Conservation (phyloP, 2,797 vertebrate species). For the Heliangelus exortis region DNA sequence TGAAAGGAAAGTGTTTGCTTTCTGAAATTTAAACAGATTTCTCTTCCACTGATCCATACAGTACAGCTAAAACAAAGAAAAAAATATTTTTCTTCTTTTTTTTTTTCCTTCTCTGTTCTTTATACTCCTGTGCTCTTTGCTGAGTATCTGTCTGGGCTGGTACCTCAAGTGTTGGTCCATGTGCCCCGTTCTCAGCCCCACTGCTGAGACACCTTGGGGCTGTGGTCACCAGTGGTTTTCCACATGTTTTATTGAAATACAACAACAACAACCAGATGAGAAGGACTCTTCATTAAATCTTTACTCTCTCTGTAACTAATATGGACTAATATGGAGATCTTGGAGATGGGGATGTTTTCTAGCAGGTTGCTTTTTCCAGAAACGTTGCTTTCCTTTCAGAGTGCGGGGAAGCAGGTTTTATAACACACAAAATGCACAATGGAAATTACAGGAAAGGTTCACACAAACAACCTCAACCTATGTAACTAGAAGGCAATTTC, state of each 20-base stretch:
- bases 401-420: neutral
- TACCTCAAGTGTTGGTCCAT: neutral
- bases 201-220: neutral
- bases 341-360: neutral
- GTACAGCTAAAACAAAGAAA: neutral
- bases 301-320: neutral
- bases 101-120: neutral
- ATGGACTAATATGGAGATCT: neutral
- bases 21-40: neutral
- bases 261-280: neutral
- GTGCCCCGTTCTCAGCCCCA: neutral
- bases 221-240: neutral
- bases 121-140: neutral
- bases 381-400: accelerated
- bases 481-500: neutral
- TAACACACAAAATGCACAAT: neutral
- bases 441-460: neutral
- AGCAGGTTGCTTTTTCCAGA: neutral
- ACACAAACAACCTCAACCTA: neutral
- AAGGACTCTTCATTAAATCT: neutral
- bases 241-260: neutral
- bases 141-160: neutral
- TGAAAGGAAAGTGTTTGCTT: conserved; percentile 6
- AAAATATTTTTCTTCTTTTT: neutral
- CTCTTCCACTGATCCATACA: neutral